A percentile compares a stretch with the other conserved stretches of the same genome.
phyloP scores from a whole-genome alignment of 64 coral and sea anemone genomes.

The Stylophora pistillata region DNA sequence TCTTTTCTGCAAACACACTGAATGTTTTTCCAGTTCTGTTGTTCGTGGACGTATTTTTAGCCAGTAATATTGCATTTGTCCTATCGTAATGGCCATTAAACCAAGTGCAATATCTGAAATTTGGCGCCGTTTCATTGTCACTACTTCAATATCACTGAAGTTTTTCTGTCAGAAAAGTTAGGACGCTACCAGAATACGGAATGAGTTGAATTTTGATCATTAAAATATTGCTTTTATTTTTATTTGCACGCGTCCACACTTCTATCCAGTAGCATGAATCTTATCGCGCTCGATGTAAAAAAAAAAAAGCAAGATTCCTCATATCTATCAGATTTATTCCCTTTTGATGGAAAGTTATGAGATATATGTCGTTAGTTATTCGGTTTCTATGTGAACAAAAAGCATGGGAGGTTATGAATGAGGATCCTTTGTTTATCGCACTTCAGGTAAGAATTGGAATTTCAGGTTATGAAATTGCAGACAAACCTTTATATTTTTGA shows the following conservation, averaged over 20 bases:
- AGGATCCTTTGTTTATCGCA: background rate
- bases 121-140: background rate
- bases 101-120: slow-evolving; percentile 5
- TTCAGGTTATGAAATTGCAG: background rate
- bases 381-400: background rate
- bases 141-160: background rate
- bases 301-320: background rate
- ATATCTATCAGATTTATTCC: background rate
- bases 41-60: background rate
- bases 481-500: too few species aligned
- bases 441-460: slow-evolving; percentile 7
- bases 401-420: background rate
- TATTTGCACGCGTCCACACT: background rate
- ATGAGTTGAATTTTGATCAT: slow-evolving; percentile 2
- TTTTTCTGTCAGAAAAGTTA: background rate
- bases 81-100: background rate
- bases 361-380: background rate
- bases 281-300: background rate
- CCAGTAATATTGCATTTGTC: background rate
- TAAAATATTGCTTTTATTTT: slow-evolving; percentile 1
- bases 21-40: background rate
- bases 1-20: background rate
- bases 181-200: slow-evolving; percentile 20
- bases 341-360: background rate
- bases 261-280: background rate